These are phyloP conservation scores for Megaustenia siamemsis DNA, from an alignment of 2,888 invertebrate genomes.

Conservation along the genomic window DNA sequence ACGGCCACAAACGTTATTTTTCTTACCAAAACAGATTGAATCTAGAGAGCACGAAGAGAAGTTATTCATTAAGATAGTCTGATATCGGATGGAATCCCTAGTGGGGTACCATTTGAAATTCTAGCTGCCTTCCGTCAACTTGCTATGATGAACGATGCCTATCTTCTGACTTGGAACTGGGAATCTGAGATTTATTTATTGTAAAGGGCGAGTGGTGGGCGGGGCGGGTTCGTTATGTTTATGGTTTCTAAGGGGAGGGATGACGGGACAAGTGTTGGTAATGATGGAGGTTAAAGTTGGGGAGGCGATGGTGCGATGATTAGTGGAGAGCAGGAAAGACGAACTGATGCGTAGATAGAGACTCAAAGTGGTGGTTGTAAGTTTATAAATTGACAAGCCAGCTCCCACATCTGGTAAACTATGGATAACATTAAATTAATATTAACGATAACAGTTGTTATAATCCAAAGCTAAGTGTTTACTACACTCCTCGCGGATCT, in stretches of 20 bases:
- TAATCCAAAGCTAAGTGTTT: too few species aligned
- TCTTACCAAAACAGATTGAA: conserved; percentile 10
- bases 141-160: conserved; percentile 12
- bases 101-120: conserved; percentile 19
- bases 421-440: too few species aligned
- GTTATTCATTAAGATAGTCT: conserved; percentile 34
- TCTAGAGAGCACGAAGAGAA: neutral
- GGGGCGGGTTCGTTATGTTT: neutral
- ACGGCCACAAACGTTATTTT: neutral
- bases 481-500: too few species aligned
- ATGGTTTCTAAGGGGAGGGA: neutral
- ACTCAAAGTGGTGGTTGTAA: too few species aligned
- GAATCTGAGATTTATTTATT: conserved; percentile 13
- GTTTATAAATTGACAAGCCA: too few species aligned
- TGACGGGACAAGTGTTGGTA: neutral
- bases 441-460: too few species aligned
- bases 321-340: too few species aligned
- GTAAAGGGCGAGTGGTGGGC: neutral
- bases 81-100: neutral
- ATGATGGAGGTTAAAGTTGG: neutral
- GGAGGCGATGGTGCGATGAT: too few species aligned
- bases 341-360: too few species aligned
- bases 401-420: too few species aligned
- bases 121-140: conserved; percentile 9
- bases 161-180: neutral